Base-by-base conservation (phyloP, 2,797 vertebrate genomes). In the Cetoscarus ocellatus region DNA sequence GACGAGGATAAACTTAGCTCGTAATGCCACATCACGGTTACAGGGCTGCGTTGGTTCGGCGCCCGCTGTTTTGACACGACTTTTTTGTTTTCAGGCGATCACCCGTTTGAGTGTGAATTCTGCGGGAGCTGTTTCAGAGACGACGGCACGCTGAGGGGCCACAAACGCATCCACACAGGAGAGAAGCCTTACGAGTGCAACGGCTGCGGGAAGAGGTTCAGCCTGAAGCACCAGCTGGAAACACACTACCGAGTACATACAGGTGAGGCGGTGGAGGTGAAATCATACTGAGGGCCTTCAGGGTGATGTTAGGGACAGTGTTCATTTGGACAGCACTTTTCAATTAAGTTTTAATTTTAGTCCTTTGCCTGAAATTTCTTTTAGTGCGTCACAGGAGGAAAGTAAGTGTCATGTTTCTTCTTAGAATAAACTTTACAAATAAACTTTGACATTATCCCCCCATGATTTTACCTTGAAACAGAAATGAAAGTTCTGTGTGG, bases 151-250 rank as follows among this genome's bases (percentile, higher is more conserved):
- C 94, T 99, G 88, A 96, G 97, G 91, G 97, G 97, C 83, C 98
- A 99, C 90, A 99, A 99, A 79, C 98, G 98, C 82, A 99, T 99
- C 92, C 98, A 99, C 94, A 99, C 97, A 0, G 98, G 98, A 0
- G 98, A 99, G 93, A 99, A 99, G 71, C 98, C 98, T 75, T 99
- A 99, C 0, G 98, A 99, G 86, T 99, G 98, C 93, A 99, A 99
- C 0, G 97, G 98, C 89, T 99, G 98, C 0, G 98, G 98, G 73
- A 99, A 99, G 93, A 97, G 96, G 91, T 99, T 99, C 93, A 99
- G 98, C 91, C 96, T 99, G 77, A 99, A 99, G 87, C 98, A 99
- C 92, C 98, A 99, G 95, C 94, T 99, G 82, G 98, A 99, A 95
- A 99, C 98, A 6, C 98, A 99, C 94, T 99, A 99, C 86, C 94